A percentile compares a stretch with the other conserved stretches of the same genome.
These are phyloP conservation scores for Peucedramus taeniatus DNA, from an alignment of 2,113 vertebrate genomes.

Conservation along the genomic window DNA sequence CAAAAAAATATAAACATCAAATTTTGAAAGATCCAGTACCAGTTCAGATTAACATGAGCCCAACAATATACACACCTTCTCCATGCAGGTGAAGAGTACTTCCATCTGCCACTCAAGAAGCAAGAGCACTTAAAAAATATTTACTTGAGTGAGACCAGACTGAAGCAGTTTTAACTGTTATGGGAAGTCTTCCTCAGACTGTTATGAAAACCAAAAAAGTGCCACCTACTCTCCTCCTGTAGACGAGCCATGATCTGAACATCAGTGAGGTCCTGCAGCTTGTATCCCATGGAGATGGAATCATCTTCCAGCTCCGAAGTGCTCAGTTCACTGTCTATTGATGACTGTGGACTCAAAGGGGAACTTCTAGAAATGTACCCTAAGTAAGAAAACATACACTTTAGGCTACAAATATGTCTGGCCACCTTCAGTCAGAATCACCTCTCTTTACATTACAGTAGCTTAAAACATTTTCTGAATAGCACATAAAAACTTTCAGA, in stretches of 20 bases:
- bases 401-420: not conserved
- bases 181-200: not conserved
- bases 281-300: slow-evolving; percentile 93
- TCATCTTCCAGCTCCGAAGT: slow-evolving; percentile 90
- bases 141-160: not conserved
- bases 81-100: not conserved
- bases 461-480: not conserved
- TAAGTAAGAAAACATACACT: slow-evolving; percentile 28
- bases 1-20: not conserved
- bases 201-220: not conserved
- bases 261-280: slow-evolving; percentile 95
- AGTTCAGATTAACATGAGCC: not conserved
- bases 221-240: slow-evolving; percentile 93
- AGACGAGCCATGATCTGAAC: slow-evolving; percentile 98
- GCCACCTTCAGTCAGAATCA: not conserved
- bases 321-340: slow-evolving; percentile 90
- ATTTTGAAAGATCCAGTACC: not conserved
- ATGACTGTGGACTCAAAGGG: slow-evolving; percentile 92
- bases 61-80: fast-evolving
- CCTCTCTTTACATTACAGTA: not conserved
- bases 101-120: not conserved
- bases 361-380: slow-evolving; percentile 79
- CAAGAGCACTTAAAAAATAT: fast-evolving
- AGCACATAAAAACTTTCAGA: not conserved
- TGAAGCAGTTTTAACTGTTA: not conserved